Evolutionary conservation across 2,888 invertebrate species (phyloP).

Genomic region (Melinopterus prodromus): DNA sequence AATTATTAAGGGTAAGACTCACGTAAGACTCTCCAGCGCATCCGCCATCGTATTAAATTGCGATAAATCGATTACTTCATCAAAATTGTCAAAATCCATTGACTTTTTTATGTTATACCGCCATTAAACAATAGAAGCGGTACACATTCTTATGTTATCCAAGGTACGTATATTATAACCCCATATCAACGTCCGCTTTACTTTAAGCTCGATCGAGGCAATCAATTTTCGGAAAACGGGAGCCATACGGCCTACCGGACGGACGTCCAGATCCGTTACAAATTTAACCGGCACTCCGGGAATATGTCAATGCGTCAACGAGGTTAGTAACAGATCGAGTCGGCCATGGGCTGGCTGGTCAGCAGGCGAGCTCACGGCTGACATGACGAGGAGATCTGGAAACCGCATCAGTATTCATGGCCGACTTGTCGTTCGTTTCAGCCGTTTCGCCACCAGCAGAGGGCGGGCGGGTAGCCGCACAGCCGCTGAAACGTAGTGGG

Average conservation of each 20-base stretch:
- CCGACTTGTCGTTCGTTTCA: constrained; percentile 51
- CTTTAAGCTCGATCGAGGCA: constrained; percentile 19
- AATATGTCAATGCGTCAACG: constrained; percentile 50
- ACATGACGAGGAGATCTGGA: constrained; percentile 34
- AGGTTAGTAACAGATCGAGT: constrained; percentile 50
- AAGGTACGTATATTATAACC: background rate
- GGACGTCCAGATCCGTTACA: constrained; percentile 37
- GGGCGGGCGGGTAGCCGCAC: background rate
- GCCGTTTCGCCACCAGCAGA: constrained; percentile 5
- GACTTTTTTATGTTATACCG: too few species aligned
- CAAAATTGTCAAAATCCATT: too few species aligned
- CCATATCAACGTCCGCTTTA: constrained; percentile 11
- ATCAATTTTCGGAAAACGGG: constrained; percentile 18
- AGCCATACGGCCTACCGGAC: constrained; percentile 21
- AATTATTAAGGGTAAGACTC: too few species aligned
- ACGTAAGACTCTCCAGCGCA: too few species aligned
- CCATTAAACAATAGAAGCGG: background rate
- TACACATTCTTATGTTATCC: background rate
- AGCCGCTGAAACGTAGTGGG: background rate
- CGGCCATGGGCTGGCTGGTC: constrained; percentile 7
- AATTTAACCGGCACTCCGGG: constrained; percentile 37
- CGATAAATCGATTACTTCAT: too few species aligned
- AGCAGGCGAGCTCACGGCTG: background rate
- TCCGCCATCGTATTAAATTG: too few species aligned
- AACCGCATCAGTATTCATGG: constrained; percentile 57